A percentile compares a stretch with the other conserved stretches of the same genome.
Evolutionary conservation across 2,113 vertebrate genomes (phyloP).

Genomic region (Lamprologus tigripictilis): DNA sequence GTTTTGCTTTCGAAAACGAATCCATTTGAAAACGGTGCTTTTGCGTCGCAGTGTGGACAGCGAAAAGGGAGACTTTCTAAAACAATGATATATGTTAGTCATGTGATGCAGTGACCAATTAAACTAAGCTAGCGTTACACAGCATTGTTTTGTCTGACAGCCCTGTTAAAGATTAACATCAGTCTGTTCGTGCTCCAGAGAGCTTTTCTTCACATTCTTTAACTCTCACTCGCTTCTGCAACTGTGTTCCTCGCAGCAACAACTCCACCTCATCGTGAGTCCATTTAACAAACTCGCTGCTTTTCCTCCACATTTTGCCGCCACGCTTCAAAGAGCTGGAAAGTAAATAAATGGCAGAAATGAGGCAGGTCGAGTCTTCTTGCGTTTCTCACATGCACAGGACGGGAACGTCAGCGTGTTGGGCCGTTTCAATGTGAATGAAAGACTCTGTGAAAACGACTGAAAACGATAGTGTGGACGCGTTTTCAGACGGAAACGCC

Average conservation of each 20-base stretch:
- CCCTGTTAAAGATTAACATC: neutral
- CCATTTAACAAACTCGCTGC: rapidly evolving
- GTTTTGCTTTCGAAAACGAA: too few relatives aligned
- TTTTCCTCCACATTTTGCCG: neutral
- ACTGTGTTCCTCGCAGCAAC: neutral
- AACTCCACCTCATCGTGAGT: neutral
- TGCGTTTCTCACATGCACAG: neutral
- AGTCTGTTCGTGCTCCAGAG: neutral
- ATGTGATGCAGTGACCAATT: neutral
- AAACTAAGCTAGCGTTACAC: neutral
- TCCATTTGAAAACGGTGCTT: neutral
- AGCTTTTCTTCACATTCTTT: neutral
- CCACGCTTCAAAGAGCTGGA: rapidly evolving
- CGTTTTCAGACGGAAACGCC: too few relatives aligned
- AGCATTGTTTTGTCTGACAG: neutral
- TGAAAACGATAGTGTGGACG: neutral
- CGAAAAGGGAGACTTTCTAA: neutral
- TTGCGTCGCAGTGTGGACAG: neutral
- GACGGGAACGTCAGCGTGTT: rapidly evolving
- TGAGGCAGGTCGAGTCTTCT: neutral
- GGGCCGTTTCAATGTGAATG: neutral
- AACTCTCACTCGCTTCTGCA: neutral
- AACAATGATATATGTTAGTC: neutral
- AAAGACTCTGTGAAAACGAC: neutral
- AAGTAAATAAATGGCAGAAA: neutral